phyloP scores from a whole-genome alignment of 2,113 vertebrate species.

The Riparia riparia region DNA sequence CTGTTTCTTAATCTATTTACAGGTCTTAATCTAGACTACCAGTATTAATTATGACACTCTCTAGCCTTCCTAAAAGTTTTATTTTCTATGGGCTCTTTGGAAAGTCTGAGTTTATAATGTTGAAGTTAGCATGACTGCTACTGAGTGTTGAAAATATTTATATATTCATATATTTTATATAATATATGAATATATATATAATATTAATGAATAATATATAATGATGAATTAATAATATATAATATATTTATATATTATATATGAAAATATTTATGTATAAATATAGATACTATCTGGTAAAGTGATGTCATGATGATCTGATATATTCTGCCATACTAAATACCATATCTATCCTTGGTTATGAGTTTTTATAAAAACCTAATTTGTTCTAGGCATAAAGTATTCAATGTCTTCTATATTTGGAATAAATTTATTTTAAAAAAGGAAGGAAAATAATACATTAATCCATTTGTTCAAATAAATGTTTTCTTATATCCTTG shows the following conservation, averaged over 20 bases:
- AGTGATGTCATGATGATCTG: not conserved
- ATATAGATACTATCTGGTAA: not conserved
- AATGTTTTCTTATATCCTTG: not conserved
- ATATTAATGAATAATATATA: no score
- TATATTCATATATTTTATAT: no score
- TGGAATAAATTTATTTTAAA: not conserved
- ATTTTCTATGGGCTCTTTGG: not conserved
- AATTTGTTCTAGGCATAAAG: not conserved
- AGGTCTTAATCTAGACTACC: not conserved
- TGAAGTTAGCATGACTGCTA: not conserved
- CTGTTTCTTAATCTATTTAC: not conserved
- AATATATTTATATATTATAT: no score
- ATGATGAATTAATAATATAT: no score
- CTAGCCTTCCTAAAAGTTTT: not conserved
- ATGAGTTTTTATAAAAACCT: not conserved
- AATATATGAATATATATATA: no score
- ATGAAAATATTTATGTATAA: not conserved
- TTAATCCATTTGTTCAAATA: not conserved
- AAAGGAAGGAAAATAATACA: not conserved
- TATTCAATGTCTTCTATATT: not conserved
- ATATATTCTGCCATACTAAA: not conserved
- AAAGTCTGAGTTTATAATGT: not conserved
- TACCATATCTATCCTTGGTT: not conserved
- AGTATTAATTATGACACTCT: not conserved
- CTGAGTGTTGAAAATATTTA: not conserved